Evolutionary conservation across 2,888 invertebrate species (phyloP), one percentile per base, ranked within the genome.

Genomic region (Diplolepis rosae): DNA sequence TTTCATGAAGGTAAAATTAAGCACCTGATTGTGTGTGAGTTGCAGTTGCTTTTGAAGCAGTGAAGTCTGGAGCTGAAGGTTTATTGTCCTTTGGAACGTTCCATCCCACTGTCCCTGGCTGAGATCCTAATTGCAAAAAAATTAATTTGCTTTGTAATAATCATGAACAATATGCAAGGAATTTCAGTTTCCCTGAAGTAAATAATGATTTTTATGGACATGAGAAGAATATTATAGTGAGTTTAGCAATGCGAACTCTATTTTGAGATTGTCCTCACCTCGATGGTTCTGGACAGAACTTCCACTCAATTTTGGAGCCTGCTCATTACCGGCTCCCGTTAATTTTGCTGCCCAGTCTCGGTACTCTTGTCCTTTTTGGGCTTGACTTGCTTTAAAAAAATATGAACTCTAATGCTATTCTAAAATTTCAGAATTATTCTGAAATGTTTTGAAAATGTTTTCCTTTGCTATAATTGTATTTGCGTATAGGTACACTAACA

Each of bases 71-170:
- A 0, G 86, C 86, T 5, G 87, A 87, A 2, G 88, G 81, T 74
- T 85, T 88, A n/a, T 77, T 79, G 18, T 45, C 18, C 15, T 69
- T 70, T 5, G 84, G 85, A 11, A 85, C 80, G 18, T 85, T 86
- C 88, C 88, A 88, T 70, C 87, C 87, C 80, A 85, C 79, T 61
- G 81, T 80, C 70, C 78, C 74, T 4, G 85, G 79, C 22, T 70
- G 77, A 1, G 86, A 85, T 22, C 81, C 84, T 78, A 71, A 39
- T n/a, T 13, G 13, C 15, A 56, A 28, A 52, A 52, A 52, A 1
- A 27, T 52, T 7, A 28, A 13, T 52, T 4, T 4, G 11, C 13
- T 28, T 52, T 15, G 18, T 18, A 15, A 45, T 18, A 7, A 5
- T 45, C 42, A 42, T 9, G 6, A 52, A 28, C 5, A 54, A 7